A percentile compares a stretch with the other conserved stretches of the same genome.
Evolutionary conservation across 2,113 vertebrate species (phyloP).

Genomic region (Emydocephalus ijimae): DNA sequence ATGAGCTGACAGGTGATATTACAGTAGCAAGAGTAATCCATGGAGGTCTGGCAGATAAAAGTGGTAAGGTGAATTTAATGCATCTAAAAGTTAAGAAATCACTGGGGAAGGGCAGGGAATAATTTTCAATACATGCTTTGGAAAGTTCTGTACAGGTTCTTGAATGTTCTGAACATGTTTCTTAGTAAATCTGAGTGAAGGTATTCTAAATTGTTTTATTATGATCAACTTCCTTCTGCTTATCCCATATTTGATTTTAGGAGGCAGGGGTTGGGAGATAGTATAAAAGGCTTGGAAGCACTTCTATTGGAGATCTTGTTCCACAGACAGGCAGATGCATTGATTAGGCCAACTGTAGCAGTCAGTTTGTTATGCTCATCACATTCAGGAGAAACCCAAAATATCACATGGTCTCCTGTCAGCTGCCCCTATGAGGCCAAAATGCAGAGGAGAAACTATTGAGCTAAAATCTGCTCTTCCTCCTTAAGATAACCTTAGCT

Average conservation of each 20-base stretch:
- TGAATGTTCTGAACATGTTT: neutral
- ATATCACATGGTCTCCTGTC: neutral
- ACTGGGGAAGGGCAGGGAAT: too few species aligned
- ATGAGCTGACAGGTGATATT: conserved; percentile 89
- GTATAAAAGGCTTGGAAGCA: neutral
- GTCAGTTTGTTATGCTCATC: neutral
- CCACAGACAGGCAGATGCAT: neutral
- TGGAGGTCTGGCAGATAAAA: conserved; percentile 89
- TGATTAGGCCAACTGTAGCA: neutral
- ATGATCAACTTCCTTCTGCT: neutral
- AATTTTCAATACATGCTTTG: neutral
- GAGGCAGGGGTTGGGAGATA: neutral
- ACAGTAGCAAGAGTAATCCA: conserved; percentile 91
- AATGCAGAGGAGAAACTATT: neutral
- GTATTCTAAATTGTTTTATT: neutral
- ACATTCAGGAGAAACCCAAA: neutral
- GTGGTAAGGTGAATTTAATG: conserved; percentile 75
- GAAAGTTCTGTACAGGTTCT: neutral
- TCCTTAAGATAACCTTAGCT: neutral
- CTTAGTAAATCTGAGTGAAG: neutral
- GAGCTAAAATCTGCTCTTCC: neutral
- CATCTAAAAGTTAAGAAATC: neutral
- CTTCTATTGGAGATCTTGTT: neutral
- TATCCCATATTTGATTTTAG: neutral
- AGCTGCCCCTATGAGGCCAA: neutral